Base-by-base conservation (phyloP, 2,113 vertebrate genomes). In the Mus pahari region DNA sequence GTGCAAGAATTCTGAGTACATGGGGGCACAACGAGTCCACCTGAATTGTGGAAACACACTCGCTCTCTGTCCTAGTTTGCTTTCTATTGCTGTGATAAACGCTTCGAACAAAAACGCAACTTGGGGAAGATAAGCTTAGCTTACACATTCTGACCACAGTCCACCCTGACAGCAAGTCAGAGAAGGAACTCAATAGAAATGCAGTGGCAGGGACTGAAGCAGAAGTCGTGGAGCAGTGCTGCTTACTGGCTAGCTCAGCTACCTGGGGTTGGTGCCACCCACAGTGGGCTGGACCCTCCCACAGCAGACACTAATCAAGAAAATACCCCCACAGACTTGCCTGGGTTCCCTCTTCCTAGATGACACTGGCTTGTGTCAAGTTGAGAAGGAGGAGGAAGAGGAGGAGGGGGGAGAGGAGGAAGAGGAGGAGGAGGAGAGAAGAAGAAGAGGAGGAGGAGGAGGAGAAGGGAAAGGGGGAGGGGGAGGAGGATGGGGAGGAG, bases 391-490 rank as follows among this genome's bases (percentile, higher is more conserved):
- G 58, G 4, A 50, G 42, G 16, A 81, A 20, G 50, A 50, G 5
- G 16, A 48, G 14, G 2, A 8, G 22, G 70, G 20, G n/a, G 17
- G 22, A 5, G 0, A 60, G 19, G 19, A 60, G 19, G 19, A 60
- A 19, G 5, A 22, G 8, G 22, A 62, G 7, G 8, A 62, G 24
- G 3, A 7, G 31, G 0, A 9, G 7, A 7, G 20, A 17, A 16
- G 33, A 7, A 10, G 5, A 60, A 13, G 13, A 48, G 0, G 26
- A 14, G 16, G 12, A 58, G 9, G 5, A 48, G 5, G 28, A 14
- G 4, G 10, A 3, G 2, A 7, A 24, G 60, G 7, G 8, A 7
- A 22, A 62, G 22, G 28, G 24, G 1, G 11, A 31, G 11, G 5
- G 3, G 7, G 60, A 62, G 7, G 22, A 8, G 8, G 22, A 24